phyloP scores from a whole-genome alignment of 2,113 vertebrate species.

The Gymnarchus niloticus region DNA sequence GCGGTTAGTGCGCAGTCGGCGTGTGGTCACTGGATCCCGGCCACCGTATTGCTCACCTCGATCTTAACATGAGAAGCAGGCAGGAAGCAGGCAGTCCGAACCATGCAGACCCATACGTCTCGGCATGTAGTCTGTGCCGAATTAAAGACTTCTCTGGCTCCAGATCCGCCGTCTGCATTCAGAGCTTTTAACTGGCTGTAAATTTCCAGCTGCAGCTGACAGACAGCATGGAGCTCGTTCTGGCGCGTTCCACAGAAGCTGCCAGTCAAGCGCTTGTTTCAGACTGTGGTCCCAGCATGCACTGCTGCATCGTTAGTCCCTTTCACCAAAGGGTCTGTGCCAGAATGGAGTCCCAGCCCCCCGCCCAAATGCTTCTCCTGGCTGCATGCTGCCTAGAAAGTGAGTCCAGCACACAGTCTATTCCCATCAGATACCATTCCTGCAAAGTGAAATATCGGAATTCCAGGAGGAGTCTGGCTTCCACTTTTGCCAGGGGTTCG shows the following conservation, averaged over 20 bases:
- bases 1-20: no score
- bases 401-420: conserved; percentile 21
- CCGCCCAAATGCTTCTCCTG: conserved; percentile 17
- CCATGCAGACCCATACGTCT: not conserved
- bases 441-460: conserved; percentile 37
- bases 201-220: not conserved
- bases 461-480: conserved; percentile 36
- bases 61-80: not conserved
- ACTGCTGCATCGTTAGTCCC: not conserved
- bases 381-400: conserved; percentile 27
- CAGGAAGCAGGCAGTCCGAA: not conserved
- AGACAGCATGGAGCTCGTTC: not conserved
- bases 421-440: conserved; percentile 40
- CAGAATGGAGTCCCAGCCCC: not conserved
- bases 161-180: not conserved
- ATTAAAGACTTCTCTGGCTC: not conserved
- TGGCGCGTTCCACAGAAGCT: not conserved
- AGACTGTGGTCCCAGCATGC: not conserved
- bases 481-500: conserved; percentile 20
- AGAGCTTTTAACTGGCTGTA: not conserved
- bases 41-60: not conserved
- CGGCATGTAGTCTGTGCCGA: not conserved
- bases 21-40: not conserved
- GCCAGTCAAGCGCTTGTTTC: not conserved
- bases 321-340: not conserved